Percentiles rank a stretch among this genome's conserved stretches.
Conservation (phyloP, 2,113 vertebrate species). For the Asarcornis scutulata region DNA sequence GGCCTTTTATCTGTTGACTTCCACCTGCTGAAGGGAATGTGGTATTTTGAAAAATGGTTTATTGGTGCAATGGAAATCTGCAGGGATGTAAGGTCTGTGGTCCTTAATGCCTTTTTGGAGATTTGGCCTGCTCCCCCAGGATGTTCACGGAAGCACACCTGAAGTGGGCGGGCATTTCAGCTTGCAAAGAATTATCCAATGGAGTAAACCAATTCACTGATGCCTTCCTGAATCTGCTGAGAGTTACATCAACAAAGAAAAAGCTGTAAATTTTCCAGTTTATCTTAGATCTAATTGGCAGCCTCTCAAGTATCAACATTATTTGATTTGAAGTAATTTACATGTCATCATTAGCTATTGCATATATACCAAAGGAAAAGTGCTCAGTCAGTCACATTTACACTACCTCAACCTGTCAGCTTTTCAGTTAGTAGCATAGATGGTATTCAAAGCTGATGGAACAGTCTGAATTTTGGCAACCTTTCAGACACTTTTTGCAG, state of each 20-base stretch:
- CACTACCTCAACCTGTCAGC: background rate
- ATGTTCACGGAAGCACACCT: background rate
- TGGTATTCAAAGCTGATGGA: background rate
- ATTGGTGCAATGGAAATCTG: background rate
- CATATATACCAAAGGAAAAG: background rate
- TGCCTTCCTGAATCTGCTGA: background rate
- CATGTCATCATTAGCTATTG: background rate
- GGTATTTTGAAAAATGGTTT: background rate
- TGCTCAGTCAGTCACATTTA: fast-evolving
- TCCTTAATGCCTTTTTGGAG: background rate
- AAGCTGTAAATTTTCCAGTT: background rate
- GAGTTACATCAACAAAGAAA: background rate
- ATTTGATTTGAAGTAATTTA: background rate
- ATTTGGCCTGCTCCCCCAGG: background rate
- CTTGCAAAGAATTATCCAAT: background rate
- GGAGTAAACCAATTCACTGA: background rate
- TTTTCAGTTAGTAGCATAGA: background rate
- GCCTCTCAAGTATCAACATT: background rate
- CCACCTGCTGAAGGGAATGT: background rate
- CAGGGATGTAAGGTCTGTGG: background rate
- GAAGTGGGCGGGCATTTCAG: background rate
- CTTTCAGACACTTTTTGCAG: background rate
- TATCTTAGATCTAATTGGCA: background rate
- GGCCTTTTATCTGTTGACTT: constrained; percentile 13
- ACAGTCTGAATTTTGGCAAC: background rate